Conservation (phyloP, 92 coral and sea anemone genomes). For the Bergia puertoricense region DNA sequence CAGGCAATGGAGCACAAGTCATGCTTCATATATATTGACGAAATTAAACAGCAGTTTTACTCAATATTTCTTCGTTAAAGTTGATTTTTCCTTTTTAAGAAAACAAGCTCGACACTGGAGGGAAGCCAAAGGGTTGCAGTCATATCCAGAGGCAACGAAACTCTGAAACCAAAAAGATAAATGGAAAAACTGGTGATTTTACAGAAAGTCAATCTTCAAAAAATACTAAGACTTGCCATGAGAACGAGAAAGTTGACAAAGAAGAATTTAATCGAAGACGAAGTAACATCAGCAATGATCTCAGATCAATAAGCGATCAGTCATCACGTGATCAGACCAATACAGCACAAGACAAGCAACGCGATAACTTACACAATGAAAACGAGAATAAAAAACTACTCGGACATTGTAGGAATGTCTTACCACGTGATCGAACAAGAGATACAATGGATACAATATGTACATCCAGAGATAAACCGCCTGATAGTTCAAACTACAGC, state of each 20-base stretch:
- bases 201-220: neutral
- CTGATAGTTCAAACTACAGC: neutral
- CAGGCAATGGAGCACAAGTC: no score
- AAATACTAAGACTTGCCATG: neutral
- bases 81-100: neutral
- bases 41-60: neutral
- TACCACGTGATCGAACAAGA: neutral
- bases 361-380: neutral
- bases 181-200: neutral
- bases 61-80: neutral
- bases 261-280: neutral
- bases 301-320: neutral
- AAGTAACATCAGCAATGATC: neutral
- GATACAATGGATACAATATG: neutral
- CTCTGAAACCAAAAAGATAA: conserved; percentile 15
- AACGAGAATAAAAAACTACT: neutral
- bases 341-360: neutral
- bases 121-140: neutral
- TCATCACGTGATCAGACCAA: neutral
- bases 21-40: no score
- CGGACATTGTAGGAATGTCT: neutral
- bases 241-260: neutral
- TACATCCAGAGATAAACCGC: neutral
- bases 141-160: neutral
- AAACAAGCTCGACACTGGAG: neutral